These are phyloP conservation scores for Rhodinocichla rosea DNA, from an alignment of 2,113 vertebrate genomes.

Conservation along the genomic window DNA sequence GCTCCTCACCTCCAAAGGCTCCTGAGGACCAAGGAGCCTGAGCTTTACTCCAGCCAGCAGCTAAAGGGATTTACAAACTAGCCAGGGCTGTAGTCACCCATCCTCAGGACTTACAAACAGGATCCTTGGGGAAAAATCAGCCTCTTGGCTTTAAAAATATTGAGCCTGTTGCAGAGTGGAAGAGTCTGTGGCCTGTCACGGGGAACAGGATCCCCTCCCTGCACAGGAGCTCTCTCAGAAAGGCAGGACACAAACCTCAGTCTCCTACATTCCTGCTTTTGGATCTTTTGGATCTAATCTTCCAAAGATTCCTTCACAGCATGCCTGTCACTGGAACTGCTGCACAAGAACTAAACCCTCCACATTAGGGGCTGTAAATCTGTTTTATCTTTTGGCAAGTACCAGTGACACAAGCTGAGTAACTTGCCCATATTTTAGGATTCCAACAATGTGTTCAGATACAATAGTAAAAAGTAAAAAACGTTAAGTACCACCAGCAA, in stretches of 20 bases:
- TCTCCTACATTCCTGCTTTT: neutral
- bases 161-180: neutral
- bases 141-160: neutral
- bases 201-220: neutral
- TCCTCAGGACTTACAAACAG: neutral
- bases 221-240: neutral
- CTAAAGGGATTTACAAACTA: neutral
- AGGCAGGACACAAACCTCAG: neutral
- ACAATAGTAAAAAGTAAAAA: neutral
- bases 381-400: neutral
- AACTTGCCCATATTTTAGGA: neutral
- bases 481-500: neutral
- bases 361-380: neutral
- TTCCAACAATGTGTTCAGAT: neutral
- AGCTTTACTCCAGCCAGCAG: neutral
- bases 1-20: slow-evolving; percentile 8
- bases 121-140: neutral
- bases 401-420: neutral
- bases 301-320: neutral
- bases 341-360: neutral
- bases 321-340: neutral
- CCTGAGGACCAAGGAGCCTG: neutral
- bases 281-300: neutral
- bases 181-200: neutral
- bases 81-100: neutral